Evolutionary conservation across 2,888 invertebrate species (phyloP).

Genomic region (Ceraclea dissimilis): DNA sequence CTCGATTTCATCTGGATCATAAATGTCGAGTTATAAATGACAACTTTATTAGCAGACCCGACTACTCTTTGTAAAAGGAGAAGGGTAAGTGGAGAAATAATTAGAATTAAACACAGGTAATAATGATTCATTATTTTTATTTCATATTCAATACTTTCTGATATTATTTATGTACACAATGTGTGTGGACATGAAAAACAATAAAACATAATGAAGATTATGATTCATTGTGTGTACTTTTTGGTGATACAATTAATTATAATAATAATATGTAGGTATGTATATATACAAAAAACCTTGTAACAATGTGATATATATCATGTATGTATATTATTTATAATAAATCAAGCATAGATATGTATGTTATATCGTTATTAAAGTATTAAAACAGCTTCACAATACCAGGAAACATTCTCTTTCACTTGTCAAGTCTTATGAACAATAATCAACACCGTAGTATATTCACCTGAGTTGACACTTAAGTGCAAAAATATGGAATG

Average conservation of each 20-base stretch:
- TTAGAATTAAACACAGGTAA: background rate
- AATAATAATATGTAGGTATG: constrained; percentile 19
- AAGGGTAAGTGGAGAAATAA: background rate
- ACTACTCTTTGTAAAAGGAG: too few relatives aligned
- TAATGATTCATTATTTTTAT: constrained; percentile 17
- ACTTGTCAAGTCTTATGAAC: too few relatives aligned
- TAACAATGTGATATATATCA: constrained; percentile 24
- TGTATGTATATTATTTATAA: too few relatives aligned
- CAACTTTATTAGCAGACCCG: too few relatives aligned
- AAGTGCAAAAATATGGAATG: too few relatives aligned
- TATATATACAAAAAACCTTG: constrained; percentile 17
- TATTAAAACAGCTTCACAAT: too few relatives aligned
- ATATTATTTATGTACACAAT: constrained; percentile 24
- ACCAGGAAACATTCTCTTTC: too few relatives aligned
- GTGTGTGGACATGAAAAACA: constrained; percentile 19
- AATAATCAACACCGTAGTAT: too few relatives aligned
- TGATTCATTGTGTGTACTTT: constrained; percentile 22
- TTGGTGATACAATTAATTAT: constrained; percentile 23
- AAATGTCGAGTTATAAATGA: too few relatives aligned
- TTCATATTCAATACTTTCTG: constrained; percentile 23
- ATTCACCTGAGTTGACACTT: too few relatives aligned
- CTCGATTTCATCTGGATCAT: too few relatives aligned
- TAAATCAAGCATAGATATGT: constrained; percentile 20
- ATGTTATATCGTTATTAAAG: background rate
- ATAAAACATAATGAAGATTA: constrained; percentile 3